These are phyloP conservation scores for Horisme vitalbata DNA, from an alignment of 2,888 invertebrate species.

Conservation along the genomic window DNA sequence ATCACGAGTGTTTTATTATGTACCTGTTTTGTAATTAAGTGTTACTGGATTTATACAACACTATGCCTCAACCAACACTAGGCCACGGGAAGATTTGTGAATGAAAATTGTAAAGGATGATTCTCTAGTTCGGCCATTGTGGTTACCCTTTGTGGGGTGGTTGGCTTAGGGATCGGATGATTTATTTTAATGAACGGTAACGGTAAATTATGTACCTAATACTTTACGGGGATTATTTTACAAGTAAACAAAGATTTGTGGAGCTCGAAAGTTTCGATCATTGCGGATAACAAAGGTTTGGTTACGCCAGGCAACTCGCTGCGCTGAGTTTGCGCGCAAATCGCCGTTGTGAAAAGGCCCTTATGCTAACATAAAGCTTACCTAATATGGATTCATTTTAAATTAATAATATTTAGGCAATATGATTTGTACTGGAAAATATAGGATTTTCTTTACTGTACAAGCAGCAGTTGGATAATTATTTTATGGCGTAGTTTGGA, in stretches of 20 bases:
- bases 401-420: too few species aligned
- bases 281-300: slow-evolving; percentile 3
- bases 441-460: too few species aligned
- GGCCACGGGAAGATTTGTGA: slow-evolving; percentile 29
- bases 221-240: slow-evolving; percentile 15
- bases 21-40: not conserved
- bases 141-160: slow-evolving; percentile 23
- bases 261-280: not conserved
- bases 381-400: too few species aligned
- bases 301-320: too few species aligned
- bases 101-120: slow-evolving; percentile 27
- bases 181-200: slow-evolving; percentile 24
- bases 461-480: too few species aligned
- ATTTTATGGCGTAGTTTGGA: too few species aligned
- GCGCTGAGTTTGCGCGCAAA: too few species aligned
- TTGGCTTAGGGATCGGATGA: slow-evolving; percentile 15
- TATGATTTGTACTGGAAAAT: too few species aligned
- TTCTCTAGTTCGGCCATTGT: slow-evolving; percentile 21
- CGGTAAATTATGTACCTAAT: slow-evolving; percentile 9
- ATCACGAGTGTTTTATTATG: too few species aligned
- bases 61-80: slow-evolving; percentile 2
- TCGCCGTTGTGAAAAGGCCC: too few species aligned
- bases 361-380: too few species aligned
- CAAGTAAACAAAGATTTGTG: slow-evolving; percentile 8
- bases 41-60: not conserved